Conservation (phyloP, 2,113 vertebrate genomes). For the Nansenia antarctica region DNA sequence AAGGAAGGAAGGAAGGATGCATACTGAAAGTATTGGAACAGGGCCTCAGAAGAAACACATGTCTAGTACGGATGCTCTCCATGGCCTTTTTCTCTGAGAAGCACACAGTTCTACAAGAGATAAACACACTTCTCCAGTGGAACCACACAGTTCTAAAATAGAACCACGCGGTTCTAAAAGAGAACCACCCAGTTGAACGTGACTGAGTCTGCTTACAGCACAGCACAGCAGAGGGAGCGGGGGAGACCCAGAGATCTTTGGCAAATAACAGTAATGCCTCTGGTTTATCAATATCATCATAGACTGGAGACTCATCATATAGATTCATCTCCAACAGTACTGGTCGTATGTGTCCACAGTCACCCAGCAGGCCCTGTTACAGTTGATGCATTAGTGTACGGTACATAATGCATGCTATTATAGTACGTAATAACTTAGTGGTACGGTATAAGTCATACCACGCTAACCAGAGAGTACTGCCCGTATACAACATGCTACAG, state of each 20-base stretch:
- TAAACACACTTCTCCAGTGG: not conserved
- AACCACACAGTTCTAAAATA: not conserved
- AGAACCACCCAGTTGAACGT: too few relatives aligned
- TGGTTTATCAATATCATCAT: not conserved
- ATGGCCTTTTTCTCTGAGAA: too few relatives aligned
- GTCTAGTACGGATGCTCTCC: too few relatives aligned
- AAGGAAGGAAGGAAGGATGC: too few relatives aligned
- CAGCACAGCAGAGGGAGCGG: constrained; percentile 2
- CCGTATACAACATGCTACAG: constrained; percentile 32
- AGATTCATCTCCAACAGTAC: constrained; percentile 24
- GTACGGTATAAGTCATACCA: constrained; percentile 26
- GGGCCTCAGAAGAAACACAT: too few relatives aligned
- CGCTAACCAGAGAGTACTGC: constrained; percentile 9
- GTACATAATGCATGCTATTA: constrained; percentile 45
- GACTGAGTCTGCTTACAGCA: not conserved
- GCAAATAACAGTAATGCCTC: constrained; percentile 14
- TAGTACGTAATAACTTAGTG: not conserved
- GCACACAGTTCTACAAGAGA: too few relatives aligned
- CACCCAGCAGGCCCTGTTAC: not conserved
- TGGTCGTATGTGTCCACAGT: constrained; percentile 35
- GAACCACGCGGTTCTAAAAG: not conserved
- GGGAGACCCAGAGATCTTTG: constrained; percentile 36
- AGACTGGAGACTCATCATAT: not conserved
- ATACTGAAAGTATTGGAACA: too few relatives aligned
- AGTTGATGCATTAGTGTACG: constrained; percentile 35